Evolutionary conservation across 2,888 invertebrate genomes (phyloP).

Genomic region (Brachylomia viminalis): DNA sequence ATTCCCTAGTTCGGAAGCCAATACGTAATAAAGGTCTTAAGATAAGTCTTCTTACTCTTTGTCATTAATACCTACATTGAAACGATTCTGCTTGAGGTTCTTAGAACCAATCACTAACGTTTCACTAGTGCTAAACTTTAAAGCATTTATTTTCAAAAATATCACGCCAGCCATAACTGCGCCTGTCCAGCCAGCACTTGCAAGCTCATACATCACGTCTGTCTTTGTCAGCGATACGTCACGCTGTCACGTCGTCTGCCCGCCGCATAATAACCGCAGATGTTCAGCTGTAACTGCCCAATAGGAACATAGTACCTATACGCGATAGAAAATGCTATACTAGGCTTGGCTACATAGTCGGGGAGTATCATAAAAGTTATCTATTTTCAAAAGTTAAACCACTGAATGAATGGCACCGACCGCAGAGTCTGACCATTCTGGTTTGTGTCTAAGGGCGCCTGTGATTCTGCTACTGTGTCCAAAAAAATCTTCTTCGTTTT

Average conservation of each 20-base stretch:
- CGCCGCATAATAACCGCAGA: slow-evolving; percentile 41
- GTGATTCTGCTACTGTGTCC: neutral
- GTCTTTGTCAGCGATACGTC: slow-evolving; percentile 61
- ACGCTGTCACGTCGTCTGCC: slow-evolving; percentile 34
- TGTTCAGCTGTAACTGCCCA: slow-evolving; percentile 20
- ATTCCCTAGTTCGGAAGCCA: no score
- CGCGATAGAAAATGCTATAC: neutral
- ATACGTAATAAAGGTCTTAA: no score
- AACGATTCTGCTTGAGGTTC: no score
- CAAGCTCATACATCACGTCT: slow-evolving; percentile 51
- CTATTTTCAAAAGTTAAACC: neutral
- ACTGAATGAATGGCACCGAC: no score
- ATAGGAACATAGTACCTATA: neutral
- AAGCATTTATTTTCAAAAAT: slow-evolving; percentile 21
- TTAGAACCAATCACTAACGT: no score
- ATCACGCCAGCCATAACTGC: neutral
- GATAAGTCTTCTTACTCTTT: no score
- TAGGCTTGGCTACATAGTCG: neutral
- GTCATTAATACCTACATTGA: no score
- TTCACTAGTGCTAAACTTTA: neutral
- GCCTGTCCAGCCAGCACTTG: slow-evolving; percentile 27
- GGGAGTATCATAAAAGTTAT: neutral
- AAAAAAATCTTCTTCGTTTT: neutral
- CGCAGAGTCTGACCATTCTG: neutral
- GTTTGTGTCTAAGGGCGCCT: no score